phyloP scores from a whole-genome alignment of 2,797 vertebrate genomes.

The Epinephelus coioides region DNA sequence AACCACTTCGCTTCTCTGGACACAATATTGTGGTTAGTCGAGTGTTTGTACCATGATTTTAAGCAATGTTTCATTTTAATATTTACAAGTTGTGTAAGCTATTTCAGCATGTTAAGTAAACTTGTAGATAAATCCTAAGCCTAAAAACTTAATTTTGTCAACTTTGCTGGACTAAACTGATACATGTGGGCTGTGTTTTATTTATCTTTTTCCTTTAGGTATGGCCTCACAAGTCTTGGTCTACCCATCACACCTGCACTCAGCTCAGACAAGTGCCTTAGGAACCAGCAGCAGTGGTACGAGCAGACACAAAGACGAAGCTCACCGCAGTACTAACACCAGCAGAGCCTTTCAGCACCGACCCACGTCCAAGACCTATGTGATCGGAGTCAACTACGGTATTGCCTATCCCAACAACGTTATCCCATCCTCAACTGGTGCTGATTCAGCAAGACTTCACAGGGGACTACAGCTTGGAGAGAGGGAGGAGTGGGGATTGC shows the following conservation, averaged over 20 bases:
- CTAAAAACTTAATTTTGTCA: not conserved
- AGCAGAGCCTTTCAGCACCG: constrained; percentile 93
- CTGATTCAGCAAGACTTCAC: constrained; percentile 83
- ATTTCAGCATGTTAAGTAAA: not conserved
- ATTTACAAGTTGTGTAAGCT: not conserved
- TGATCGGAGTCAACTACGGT: constrained; percentile 94
- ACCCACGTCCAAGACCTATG: constrained; percentile 88
- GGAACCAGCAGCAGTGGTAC: constrained; percentile 92
- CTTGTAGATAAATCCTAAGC: not conserved
- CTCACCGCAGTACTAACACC: constrained; percentile 85
- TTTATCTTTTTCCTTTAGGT: constrained; percentile 82
- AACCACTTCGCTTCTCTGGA: not conserved
- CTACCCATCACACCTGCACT: constrained; percentile 97
- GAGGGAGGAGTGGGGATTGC: constrained; percentile 85
- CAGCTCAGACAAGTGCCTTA: constrained; percentile 99
- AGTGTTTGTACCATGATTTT: not conserved
- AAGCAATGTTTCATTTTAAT: not conserved
- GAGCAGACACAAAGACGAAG: constrained; percentile 71
- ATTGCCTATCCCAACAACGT: constrained; percentile 91
- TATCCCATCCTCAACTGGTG: constrained; percentile 85
- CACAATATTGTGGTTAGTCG: not conserved
- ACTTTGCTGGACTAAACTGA: not conserved
- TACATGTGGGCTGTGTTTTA: not conserved
- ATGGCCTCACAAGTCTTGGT: constrained; percentile 99
- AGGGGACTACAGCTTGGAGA: constrained; percentile 72